Percentiles rank a stretch among this genome's conserved stretches.
These are phyloP conservation scores for Polyergus mexicanus DNA, from an alignment of 1,140 invertebrate genomes.

Conservation along the genomic window DNA sequence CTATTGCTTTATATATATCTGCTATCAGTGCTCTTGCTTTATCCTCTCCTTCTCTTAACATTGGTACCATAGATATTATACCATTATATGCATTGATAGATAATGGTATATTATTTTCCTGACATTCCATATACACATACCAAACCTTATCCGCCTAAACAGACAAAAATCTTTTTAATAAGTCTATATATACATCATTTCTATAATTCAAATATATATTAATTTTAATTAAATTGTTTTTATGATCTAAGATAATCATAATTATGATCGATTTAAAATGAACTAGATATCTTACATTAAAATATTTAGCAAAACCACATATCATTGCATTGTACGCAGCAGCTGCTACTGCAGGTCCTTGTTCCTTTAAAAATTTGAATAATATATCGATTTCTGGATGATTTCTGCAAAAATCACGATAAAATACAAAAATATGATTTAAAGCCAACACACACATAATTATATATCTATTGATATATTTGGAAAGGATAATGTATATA, in stretches of 20 bases:
- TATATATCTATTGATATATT: neutral
- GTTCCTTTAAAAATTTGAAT: conserved; percentile 82
- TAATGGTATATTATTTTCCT: conserved; percentile 89
- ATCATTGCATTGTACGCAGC: conserved; percentile 87
- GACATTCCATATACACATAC: conserved; percentile 89
- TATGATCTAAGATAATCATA: neutral
- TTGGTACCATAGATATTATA: conserved; percentile 88
- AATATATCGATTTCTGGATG: conserved; percentile 68
- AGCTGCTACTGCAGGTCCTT: conserved; percentile 82
- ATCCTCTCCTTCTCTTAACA: conserved; percentile 87
- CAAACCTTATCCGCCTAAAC: conserved; percentile 88
- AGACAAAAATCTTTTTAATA: neutral
- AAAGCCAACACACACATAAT: neutral
- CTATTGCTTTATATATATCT: conserved; percentile 89
- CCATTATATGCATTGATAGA: conserved; percentile 90
- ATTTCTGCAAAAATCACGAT: conserved; percentile 65
- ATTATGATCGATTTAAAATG: neutral
- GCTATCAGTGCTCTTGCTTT: conserved; percentile 81
- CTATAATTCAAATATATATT: neutral
- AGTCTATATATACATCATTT: neutral
- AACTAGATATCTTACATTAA: conserved; percentile 68
- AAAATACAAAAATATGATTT: conserved; percentile 32
- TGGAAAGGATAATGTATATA: neutral
- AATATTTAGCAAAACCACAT: conserved; percentile 88
- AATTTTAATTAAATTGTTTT: conserved; percentile 2